Evolutionary conservation across 64 coral and sea anemone genomes (phyloP), one percentile per base, ranked within the genome.

Genomic region (Dendronephthya gigantea): DNA sequence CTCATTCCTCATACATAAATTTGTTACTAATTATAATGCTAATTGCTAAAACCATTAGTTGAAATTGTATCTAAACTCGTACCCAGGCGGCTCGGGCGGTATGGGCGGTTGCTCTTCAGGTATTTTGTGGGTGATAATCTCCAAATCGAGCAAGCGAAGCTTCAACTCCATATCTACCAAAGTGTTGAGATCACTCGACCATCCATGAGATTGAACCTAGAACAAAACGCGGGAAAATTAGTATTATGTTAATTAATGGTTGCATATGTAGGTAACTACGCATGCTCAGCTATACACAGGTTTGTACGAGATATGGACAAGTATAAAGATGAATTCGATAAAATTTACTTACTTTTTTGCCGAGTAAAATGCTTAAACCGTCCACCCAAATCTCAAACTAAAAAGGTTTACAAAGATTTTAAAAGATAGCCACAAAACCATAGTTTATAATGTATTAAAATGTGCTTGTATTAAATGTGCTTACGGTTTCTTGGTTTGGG

Each of bases 121-220:
- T 11, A 97, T 97, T 83, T 84, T 83, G n/a, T n/a, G n/a, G n/a
- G n/a, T n/a, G 37, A 97, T 93, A 84, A 90, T 90, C 76, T 97
- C 94, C 55, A 97, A 83, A 51, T 97, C 94, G 29, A 97, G 48
- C 11, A 97, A 40, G 15, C 91, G 90, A 19, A 97, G 87, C 52
- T 97, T 97, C 91, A 97, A 93, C 83, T 97, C 94, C 94, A 97
- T 97, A 43, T 97, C 90, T 0, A 93, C 89, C 29, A 97, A 65
- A 0, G 89, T 97, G 59, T 97, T 91, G 72, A 97, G 48, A 43
- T 97, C 94, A 87, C 90, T 92, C 25, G 91, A 56, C 16, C 91
- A 93, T 49, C 86, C 82, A 49, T 74, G 49, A 14, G 94, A 97
- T 13, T 82, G 94, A 86, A 97, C 89, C 94, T 97, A 49, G 82